Percentiles rank a stretch among this genome's conserved stretches.
Conservation (phyloP, 2,113 vertebrate species). For the Eublepharis macularius region DNA sequence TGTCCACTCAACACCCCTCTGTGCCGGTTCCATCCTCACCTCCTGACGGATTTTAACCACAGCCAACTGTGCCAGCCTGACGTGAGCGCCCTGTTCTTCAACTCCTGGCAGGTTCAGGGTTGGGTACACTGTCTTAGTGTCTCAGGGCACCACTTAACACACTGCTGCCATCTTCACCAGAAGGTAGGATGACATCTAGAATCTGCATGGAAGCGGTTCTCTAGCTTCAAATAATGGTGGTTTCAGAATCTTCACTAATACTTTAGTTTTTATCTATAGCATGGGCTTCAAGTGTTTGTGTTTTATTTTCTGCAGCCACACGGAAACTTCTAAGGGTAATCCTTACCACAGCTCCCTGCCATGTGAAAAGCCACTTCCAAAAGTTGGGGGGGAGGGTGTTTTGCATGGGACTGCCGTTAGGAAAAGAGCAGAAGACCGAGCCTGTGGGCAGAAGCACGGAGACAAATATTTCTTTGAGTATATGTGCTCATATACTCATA, state of each 20-base stretch:
- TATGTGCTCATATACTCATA: too few species aligned
- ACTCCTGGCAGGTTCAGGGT: neutral
- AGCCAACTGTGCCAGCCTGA: conserved; percentile 49
- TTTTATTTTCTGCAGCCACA: neutral
- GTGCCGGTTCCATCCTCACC: conserved; percentile 50
- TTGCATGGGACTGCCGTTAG: neutral
- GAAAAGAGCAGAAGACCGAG: neutral
- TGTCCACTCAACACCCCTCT: conserved; percentile 46
- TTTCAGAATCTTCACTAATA: too few species aligned
- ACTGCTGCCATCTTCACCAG: too few species aligned
- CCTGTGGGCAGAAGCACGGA: neutral
- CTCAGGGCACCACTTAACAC: neutral
- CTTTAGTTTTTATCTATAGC: too few species aligned
- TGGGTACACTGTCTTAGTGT: neutral
- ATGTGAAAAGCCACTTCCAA: neutral
- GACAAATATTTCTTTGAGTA: neutral
- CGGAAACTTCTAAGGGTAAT: neutral
- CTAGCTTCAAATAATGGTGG: neutral
- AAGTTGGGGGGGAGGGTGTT: neutral
- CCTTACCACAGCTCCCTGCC: neutral
- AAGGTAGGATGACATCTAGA: neutral
- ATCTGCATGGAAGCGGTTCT: neutral
- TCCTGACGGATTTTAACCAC: conserved; percentile 48
- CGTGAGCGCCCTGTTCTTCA: conserved; percentile 23
- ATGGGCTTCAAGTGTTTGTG: neutral